Conservation (phyloP, 2,113 vertebrate genomes). For the Morphnarchus princeps region DNA sequence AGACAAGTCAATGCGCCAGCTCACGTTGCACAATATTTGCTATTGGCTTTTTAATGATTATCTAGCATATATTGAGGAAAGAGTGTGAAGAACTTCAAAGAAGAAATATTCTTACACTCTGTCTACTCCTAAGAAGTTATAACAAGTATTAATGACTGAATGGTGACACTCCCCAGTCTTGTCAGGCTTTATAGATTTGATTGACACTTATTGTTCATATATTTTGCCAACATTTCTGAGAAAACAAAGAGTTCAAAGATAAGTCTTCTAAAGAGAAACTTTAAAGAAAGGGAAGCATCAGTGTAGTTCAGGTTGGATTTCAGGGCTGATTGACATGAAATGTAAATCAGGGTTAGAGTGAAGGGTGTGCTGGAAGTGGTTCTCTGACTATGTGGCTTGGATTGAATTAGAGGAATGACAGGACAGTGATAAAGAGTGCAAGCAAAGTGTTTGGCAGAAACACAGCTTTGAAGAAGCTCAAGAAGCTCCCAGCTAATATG, state of each 20-base stretch:
- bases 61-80: background rate
- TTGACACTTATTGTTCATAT: background rate
- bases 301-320: background rate
- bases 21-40: background rate
- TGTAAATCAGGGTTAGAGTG: background rate
- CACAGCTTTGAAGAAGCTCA: background rate
- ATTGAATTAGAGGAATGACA: background rate
- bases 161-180: background rate
- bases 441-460: background rate
- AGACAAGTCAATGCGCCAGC: background rate
- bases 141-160: background rate
- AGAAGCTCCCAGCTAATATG: background rate
- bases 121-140: background rate
- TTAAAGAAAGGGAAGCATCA: background rate
- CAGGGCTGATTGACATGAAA: background rate
- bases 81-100: background rate
- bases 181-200: background rate
- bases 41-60: conserved; percentile 15
- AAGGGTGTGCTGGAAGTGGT: background rate
- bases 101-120: background rate
- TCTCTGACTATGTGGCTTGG: background rate
- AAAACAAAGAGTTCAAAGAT: background rate
- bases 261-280: background rate
- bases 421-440: background rate
- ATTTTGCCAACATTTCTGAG: background rate